These are phyloP conservation scores for Drosophila kambysellisi DNA, from an alignment of 2,888 invertebrate species.

Conservation along the genomic window DNA sequence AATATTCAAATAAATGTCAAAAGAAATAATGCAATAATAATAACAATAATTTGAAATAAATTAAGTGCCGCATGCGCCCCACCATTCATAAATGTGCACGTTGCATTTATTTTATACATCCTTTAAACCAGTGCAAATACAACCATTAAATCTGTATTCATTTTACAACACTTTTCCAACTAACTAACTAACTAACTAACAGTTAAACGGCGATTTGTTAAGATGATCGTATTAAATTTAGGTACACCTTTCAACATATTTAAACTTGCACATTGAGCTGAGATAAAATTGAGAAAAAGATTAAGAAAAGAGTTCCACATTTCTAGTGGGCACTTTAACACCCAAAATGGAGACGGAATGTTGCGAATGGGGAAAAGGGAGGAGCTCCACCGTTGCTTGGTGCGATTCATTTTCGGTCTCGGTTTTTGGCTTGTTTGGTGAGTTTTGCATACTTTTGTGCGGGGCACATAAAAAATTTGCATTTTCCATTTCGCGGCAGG, in stretches of 20 bases:
- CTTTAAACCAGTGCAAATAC: neutral
- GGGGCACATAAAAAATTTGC: conserved; percentile 62
- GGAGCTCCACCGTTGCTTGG: conserved; percentile 1
- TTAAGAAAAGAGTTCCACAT: conserved; percentile 18
- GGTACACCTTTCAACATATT: neutral
- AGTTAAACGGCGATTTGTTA: neutral
- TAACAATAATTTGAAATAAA: conserved; percentile 22
- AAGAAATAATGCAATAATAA: conserved; percentile 23
- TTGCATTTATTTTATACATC: neutral
- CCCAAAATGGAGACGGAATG: conserved; percentile 11
- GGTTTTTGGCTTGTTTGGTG: conserved; percentile 30
- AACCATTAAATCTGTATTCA: neutral
- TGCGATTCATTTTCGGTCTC: conserved; percentile 11
- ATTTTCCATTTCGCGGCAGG: conserved; percentile 67
- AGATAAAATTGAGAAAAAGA: conserved; percentile 5
- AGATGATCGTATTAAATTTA: neutral
- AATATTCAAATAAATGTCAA: neutral
- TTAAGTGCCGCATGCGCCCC: neutral
- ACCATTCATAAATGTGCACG: neutral
- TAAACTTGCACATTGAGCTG: neutral
- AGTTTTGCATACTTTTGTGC: conserved; percentile 70
- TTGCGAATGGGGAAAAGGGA: neutral
- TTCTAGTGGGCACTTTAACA: conserved; percentile 29
- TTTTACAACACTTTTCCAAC: too few species aligned
- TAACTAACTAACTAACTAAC: neutral